A percentile compares a stretch with the other conserved stretches of the same genome.
These are phyloP conservation scores for Teleiodes luculella DNA, from an alignment of 2,888 invertebrate genomes.

Conservation along the genomic window DNA sequence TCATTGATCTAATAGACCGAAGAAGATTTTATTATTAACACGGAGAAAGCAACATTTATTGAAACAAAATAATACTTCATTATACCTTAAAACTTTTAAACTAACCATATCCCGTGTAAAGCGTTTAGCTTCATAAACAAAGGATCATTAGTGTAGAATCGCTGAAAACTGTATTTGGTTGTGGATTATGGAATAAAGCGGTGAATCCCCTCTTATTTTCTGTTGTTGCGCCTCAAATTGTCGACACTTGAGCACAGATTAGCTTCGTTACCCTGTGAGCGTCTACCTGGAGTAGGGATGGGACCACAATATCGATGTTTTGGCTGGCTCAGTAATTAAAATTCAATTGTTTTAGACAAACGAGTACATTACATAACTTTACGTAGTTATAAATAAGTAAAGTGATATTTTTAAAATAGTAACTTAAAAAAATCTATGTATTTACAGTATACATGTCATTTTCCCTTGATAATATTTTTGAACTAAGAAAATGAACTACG, in stretches of 20 bases:
- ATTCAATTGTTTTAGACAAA: no score
- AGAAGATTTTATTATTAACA: no score
- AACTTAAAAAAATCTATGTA: no score
- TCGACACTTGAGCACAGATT: slow-evolving; percentile 78
- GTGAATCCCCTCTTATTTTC: slow-evolving; percentile 70
- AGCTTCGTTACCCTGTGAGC: slow-evolving; percentile 75
- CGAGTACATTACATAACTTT: no score
- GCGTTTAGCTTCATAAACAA: slow-evolving; percentile 6
- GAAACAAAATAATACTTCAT: neutral
- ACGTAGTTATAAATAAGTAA: no score
- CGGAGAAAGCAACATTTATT: no score
- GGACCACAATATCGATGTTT: slow-evolving; percentile 29
- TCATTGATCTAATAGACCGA: no score
- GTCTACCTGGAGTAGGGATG: slow-evolving; percentile 57
- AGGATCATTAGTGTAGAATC: slow-evolving; percentile 36
- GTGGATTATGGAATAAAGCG: slow-evolving; percentile 54
- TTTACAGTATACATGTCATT: no score
- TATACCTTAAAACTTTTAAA: neutral
- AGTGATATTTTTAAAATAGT: no score
- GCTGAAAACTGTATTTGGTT: slow-evolving; percentile 42
- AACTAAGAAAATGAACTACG: no score
- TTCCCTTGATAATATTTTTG: no score
- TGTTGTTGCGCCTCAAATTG: slow-evolving; percentile 77
- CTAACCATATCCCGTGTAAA: neutral
- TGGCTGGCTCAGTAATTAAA: no score